phyloP scores from a whole-genome alignment of 1,140 invertebrate genomes.

The Thaumetopoea pityocampa region DNA sequence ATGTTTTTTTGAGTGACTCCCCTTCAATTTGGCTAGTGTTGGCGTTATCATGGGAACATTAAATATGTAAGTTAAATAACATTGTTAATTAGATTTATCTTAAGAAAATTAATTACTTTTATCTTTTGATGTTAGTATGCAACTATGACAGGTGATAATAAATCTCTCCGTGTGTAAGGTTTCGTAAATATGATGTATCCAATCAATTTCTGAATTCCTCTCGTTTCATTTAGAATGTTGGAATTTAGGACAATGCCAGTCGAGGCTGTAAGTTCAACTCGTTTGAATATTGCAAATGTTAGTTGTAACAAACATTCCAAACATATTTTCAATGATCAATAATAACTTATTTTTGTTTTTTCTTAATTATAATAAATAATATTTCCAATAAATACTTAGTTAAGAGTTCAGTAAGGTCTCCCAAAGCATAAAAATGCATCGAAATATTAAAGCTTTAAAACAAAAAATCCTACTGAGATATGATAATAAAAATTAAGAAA shows the following conservation, averaged over 20 bases:
- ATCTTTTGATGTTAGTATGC: neutral
- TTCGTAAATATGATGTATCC: constrained; percentile 10
- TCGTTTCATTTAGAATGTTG: no score
- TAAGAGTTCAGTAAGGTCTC: no score
- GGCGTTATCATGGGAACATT: constrained; percentile 51
- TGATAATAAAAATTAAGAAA: no score
- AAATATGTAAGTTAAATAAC: constrained; percentile 45
- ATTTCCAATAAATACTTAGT: no score
- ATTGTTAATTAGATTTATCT: neutral
- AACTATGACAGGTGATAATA: neutral
- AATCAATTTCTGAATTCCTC: constrained; percentile 31
- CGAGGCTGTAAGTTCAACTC: constrained; percentile 33
- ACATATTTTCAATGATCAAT: no score
- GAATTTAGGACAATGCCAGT: constrained; percentile 51
- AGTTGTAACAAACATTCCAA: constrained; percentile 1
- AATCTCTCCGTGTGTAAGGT: neutral
- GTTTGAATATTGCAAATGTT: constrained; percentile 11
- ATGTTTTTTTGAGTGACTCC: constrained; percentile 43
- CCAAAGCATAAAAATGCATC: no score
- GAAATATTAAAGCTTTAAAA: no score
- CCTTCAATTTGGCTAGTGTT: constrained; percentile 33
- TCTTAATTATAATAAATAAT: no score
- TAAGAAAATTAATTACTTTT: neutral
- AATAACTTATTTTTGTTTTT: no score
- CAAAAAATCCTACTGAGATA: no score